A percentile compares a stretch with the other conserved stretches of the same genome.
Evolutionary conservation across 2,888 invertebrate species (phyloP).

Genomic region (Leptogaster cylindrica): DNA sequence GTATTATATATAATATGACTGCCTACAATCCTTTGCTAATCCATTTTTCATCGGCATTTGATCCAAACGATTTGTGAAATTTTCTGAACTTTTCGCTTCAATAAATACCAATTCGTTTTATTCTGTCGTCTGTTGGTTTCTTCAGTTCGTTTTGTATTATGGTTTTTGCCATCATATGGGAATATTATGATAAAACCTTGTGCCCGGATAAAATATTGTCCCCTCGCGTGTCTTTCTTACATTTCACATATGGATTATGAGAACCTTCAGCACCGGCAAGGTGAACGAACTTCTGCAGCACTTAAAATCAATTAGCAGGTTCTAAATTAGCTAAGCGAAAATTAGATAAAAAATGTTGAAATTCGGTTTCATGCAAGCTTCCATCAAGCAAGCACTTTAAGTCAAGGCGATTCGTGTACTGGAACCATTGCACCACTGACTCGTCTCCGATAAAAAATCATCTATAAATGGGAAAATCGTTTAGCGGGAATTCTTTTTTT

Average conservation of each 20-base stretch:
- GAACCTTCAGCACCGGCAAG: not conserved
- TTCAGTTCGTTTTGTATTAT: not conserved
- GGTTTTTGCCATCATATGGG: not conserved
- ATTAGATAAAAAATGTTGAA: too few species aligned
- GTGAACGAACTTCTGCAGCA: conserved; percentile 19
- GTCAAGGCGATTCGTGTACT: too few species aligned
- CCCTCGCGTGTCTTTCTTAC: conserved; percentile 10
- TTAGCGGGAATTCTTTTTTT: not conserved
- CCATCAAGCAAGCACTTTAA: too few species aligned
- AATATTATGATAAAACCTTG: not conserved
- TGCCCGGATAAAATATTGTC: not conserved
- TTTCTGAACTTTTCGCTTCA: too few species aligned
- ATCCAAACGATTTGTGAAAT: too few species aligned
- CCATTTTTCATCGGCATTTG: too few species aligned
- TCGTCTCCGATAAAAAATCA: too few species aligned
- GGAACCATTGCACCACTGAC: too few species aligned
- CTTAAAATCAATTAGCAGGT: conserved; percentile 5
- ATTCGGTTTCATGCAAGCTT: too few species aligned
- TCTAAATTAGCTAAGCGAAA: not conserved
- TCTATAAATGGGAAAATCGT: conserved; percentile 33
- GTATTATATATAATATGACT: too few species aligned
- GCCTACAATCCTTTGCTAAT: too few species aligned
- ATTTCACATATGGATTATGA: not conserved
- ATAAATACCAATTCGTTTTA: too few species aligned
- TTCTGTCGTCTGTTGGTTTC: not conserved